A percentile compares a stretch with the other conserved stretches of the same genome.
These are phyloP conservation scores for Callorhinus ursinus DNA, from an alignment of 2,113 vertebrate species.

Conservation along the genomic window DNA sequence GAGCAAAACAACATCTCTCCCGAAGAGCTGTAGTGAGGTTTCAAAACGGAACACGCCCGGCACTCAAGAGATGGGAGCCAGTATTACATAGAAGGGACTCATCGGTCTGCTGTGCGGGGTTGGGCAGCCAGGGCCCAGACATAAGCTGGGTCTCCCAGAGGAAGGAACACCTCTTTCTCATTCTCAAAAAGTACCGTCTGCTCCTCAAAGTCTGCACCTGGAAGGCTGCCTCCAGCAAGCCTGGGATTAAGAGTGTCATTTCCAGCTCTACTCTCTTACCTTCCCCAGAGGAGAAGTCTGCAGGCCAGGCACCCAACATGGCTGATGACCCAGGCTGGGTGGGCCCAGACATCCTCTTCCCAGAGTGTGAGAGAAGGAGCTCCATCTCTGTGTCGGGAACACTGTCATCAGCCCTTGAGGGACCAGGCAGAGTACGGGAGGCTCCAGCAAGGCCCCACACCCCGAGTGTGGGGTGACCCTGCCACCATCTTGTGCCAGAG, in stretches of 20 bases:
- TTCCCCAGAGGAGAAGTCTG: neutral
- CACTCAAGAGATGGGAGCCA: neutral
- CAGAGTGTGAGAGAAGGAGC: neutral
- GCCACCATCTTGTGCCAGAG: neutral
- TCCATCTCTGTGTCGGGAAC: neutral
- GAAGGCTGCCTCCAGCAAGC: neutral
- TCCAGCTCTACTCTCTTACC: neutral
- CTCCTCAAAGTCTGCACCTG: neutral
- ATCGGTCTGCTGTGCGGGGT: neutral
- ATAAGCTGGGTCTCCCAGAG: neutral
- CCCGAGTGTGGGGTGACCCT: neutral
- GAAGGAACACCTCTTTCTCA: neutral
- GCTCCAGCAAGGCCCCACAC: neutral
- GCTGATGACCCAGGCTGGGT: neutral
- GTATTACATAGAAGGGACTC: neutral
- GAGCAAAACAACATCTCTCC: neutral
- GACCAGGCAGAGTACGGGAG: neutral
- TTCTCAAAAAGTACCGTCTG: neutral
- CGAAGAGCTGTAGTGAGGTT: conserved; percentile 9
- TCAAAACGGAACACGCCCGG: neutral
- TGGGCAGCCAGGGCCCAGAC: neutral
- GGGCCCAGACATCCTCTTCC: neutral
- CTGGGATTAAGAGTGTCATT: neutral
- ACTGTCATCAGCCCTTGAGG: neutral
- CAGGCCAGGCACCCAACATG: neutral